These are phyloP conservation scores for Dicerorhinus sumatrensis DNA, from an alignment of 2,113 vertebrate genomes.

Conservation along the genomic window DNA sequence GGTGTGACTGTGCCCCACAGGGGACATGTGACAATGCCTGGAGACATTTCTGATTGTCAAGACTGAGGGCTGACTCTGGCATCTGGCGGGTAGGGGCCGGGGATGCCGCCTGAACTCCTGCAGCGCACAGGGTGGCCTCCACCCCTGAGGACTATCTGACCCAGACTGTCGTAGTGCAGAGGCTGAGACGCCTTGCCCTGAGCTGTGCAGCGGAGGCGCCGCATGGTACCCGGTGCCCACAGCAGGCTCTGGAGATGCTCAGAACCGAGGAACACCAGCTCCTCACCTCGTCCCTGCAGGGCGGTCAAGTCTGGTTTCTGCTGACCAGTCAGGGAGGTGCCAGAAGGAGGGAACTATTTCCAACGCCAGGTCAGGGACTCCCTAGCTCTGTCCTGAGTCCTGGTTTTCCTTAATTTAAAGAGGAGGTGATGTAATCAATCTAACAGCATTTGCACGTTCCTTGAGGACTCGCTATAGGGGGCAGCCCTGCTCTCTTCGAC, in stretches of 20 bases:
- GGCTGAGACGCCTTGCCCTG: neutral
- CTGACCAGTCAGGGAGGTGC: fast-evolving
- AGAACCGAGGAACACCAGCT: neutral
- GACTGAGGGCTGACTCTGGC: too few relatives aligned
- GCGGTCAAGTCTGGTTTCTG: fast-evolving
- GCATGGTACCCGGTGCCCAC: too few relatives aligned
- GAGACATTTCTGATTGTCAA: too few relatives aligned
- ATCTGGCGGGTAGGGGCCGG: too few relatives aligned
- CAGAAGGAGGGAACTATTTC: neutral
- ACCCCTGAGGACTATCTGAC: fast-evolving
- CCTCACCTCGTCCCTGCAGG: fast-evolving
- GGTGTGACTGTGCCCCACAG: neutral
- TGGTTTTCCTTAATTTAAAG: neutral
- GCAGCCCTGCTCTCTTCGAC: neutral
- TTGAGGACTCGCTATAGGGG: fast-evolving
- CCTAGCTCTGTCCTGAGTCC: neutral
- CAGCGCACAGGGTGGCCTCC: fast-evolving
- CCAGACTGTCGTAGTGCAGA: fast-evolving
- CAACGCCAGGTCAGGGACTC: neutral
- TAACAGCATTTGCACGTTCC: fast-evolving
- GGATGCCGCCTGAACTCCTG: fast-evolving
- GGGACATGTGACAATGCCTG: fast-evolving
- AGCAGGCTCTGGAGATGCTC: neutral
- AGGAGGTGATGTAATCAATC: too few relatives aligned
- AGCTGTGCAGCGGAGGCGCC: too few relatives aligned